Base-by-base conservation (phyloP, 1,140 invertebrate species). In the Diorhabda carinulata region DNA sequence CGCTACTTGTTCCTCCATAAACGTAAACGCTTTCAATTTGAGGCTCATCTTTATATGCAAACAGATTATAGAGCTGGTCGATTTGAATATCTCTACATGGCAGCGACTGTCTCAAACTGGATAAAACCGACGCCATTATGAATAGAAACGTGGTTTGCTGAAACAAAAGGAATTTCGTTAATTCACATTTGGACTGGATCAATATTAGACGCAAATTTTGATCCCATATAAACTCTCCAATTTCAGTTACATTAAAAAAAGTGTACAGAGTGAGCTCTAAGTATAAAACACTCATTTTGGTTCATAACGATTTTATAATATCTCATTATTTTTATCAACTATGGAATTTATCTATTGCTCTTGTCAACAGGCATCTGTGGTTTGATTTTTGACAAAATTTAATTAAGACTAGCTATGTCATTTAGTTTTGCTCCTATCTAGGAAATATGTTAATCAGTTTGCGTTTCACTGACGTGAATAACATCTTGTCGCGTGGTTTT, bases 1-100 rank as follows among this genome's bases (percentile, higher is more conserved):
- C 94, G 8, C 91, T 91, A 4, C 90, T 88, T 72, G 91, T 87
- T 76, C 90, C 88, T 52, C 94, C 94, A 78, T 90, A 89, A 45
- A 94, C 71, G 81, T 92, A 94, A 69, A 95, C 81, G 67, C 85
- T 85, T 62, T 84, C 77, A 5, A 88, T 88, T 74, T 88, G 81
- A 3, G 85, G 83, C 76, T 89, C 87, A 62, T 86, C 83, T 64
- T 77, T 73, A 43, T 83, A 79, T 2, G 87, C 87, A 43, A 90
- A 84, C 5, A 89, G 80, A 74, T 86, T 84, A 66, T 85, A 85
- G 58, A 92, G 79, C 61, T 83, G 81, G 43, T 75, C 77, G 70
- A 92, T 83, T 72, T 88, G 82, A 61, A 76, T 79, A 64, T 89
- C 84, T 65, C 90, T 84, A 71, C 89, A 88, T 3, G 86, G 82